Evolutionary conservation across 2,888 invertebrate genomes (phyloP).

Genomic region (Drosophila barbarae): DNA sequence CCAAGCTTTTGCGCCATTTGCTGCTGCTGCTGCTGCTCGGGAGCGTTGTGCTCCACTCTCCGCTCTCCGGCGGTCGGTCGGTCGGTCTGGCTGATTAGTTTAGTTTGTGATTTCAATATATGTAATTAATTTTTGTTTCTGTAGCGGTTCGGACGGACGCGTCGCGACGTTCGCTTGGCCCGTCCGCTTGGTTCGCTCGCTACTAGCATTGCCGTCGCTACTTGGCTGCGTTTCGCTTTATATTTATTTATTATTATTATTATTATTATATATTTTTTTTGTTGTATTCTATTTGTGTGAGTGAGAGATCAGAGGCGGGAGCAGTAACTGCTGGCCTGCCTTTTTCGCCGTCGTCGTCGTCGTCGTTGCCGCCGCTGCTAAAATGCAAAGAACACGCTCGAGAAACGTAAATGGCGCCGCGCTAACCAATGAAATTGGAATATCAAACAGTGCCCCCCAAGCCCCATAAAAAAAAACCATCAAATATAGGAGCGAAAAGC

Average conservation of each 20-base stretch:
- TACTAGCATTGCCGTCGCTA: slow-evolving; percentile 23
- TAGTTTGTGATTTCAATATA: slow-evolving; percentile 73
- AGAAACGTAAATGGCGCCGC: slow-evolving; percentile 41
- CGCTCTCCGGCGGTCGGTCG: slow-evolving; percentile 27
- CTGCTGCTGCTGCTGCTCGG: not conserved
- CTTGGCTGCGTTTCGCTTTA: slow-evolving; percentile 12
- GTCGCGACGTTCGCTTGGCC: slow-evolving; percentile 63
- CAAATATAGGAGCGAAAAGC: not conserved
- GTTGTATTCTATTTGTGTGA: slow-evolving; percentile 16
- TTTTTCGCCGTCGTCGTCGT: slow-evolving; percentile 2
- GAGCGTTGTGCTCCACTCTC: slow-evolving; percentile 15
- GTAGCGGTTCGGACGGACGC: slow-evolving; percentile 61
- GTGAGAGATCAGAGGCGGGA: slow-evolving; percentile 9
- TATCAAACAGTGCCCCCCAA: slow-evolving; percentile 42
- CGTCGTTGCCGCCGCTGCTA: slow-evolving; percentile 21
- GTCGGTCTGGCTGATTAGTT: slow-evolving; percentile 64
- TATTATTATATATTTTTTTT: slow-evolving; percentile 14
- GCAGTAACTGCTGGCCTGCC: slow-evolving; percentile 13
- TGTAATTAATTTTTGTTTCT: slow-evolving; percentile 71
- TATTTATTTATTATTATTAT: slow-evolving; percentile 19
- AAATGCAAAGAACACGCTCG: slow-evolving; percentile 46
- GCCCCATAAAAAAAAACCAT: slow-evolving; percentile 19
- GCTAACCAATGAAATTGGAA: slow-evolving; percentile 43
- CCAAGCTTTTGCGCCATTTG: slow-evolving; percentile 18
- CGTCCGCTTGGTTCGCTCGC: slow-evolving; percentile 36